Base-by-base conservation (phyloP, 1,140 invertebrate species). In the Xylocopa sonorina region DNA sequence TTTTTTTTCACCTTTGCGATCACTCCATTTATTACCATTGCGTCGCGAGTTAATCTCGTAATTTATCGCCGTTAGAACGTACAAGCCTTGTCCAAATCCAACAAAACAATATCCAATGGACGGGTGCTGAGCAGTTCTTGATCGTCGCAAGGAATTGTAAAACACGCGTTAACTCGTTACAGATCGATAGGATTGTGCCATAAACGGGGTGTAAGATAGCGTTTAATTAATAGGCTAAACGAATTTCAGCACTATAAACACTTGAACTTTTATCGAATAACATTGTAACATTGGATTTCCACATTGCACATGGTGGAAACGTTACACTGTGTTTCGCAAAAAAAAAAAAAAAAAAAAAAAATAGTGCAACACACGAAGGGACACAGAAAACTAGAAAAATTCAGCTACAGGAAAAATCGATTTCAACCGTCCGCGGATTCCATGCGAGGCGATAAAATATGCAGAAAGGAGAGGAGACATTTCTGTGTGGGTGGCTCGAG, bases 401-500 rank as follows among this genome's bases (percentile, higher is more conserved):
- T 24, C 38, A 18, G 38, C 38, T 3, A 16, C 18, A 75, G 18
- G 72, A 2, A 27, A 21, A 46, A 76, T 76, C 74, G 74, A 76
- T 76, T 68, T 24, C 21, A 21, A 10, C 24, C 34, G 41, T 41
- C 14, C 38, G 18, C 5, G 14, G 6, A 43, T 67, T 21, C 16
- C 10, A 32, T 50, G 27, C n/a, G 24, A 27, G 43, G 32, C 32
- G 24, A 62, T 68, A 68, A 76, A 76, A 46, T 67, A 76, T 10
- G 38, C 29, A n/a, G 29, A 41, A 48, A 34, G 51, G 1, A 60
- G 34, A 34, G 21, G 29, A 41, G 29, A 38, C 5, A 0, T 6
- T 48, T 18, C n/a, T 32, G 43, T 64, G 75, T 71, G 66, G 66
- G 29, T 21, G 18, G 55, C 7, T 4, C 18, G 55, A 51, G 43